These are phyloP conservation scores for Ctenopoma multispine DNA, from an alignment of 2,797 vertebrate species.

Conservation along the genomic window DNA sequence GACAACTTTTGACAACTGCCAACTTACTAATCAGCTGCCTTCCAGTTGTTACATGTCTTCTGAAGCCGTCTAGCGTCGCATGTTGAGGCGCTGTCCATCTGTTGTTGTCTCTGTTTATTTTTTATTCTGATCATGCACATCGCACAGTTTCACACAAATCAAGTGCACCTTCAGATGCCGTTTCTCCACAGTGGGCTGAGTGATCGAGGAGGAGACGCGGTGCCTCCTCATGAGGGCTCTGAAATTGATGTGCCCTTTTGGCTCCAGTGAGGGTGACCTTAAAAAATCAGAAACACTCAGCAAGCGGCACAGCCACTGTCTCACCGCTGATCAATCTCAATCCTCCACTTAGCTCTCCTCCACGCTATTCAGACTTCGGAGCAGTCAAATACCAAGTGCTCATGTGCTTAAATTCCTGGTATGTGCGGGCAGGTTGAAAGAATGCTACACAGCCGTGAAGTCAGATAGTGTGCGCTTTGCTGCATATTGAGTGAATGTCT, in stretches of 20 bases:
- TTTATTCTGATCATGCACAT: slow-evolving; percentile 74
- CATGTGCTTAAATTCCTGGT: slow-evolving; percentile 61
- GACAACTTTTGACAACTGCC: slow-evolving; percentile 70
- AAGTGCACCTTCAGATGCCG: slow-evolving; percentile 81
- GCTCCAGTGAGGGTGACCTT: slow-evolving; percentile 84
- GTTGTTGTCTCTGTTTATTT: slow-evolving; percentile 70
- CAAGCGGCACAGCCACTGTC: slow-evolving; percentile 73
- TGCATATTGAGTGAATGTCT: slow-evolving; percentile 62
- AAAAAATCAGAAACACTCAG: slow-evolving; percentile 81
- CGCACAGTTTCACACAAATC: slow-evolving; percentile 79
- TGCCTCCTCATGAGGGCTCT: slow-evolving; percentile 80
- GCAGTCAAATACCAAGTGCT: slow-evolving; percentile 54
- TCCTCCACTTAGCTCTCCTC: slow-evolving; percentile 63
- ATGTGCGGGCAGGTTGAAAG: slow-evolving; percentile 43
- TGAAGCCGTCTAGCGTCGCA: slow-evolving; percentile 46
- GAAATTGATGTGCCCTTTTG: slow-evolving; percentile 88
- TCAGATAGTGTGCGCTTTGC: slow-evolving; percentile 44
- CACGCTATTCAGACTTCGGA: slow-evolving; percentile 54
- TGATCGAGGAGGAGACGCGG: slow-evolving; percentile 78
- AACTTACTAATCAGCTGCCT: slow-evolving; percentile 53
- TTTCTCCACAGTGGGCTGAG: slow-evolving; percentile 77
- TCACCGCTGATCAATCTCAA: slow-evolving; percentile 79
- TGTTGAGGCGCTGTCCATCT: slow-evolving; percentile 66
- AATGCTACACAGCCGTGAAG: slow-evolving; percentile 33
- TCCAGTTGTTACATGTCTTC: slow-evolving; percentile 56